Base-by-base conservation (phyloP, 2,113 vertebrate genomes). In the Oceanites oceanicus region DNA sequence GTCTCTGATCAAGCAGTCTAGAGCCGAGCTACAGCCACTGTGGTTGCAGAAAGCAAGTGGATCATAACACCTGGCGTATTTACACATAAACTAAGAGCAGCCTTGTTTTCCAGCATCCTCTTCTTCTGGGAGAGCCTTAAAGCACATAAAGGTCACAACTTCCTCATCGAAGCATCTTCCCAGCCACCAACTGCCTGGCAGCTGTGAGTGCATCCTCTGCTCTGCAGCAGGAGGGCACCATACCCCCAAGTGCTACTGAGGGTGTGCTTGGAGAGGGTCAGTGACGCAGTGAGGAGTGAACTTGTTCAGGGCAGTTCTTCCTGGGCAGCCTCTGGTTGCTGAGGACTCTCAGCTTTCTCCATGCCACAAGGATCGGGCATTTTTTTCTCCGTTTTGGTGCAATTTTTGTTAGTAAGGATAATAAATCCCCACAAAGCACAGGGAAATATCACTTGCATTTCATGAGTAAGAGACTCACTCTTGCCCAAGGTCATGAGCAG, bases 281-380 rank as follows among this genome's bases (percentile, higher is more conserved):
- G 47, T 0, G 1, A 18, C 38, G 38, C 55, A 23, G 29, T 0
- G 1, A 47, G 30, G 36, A 49, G 23, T 34, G 3, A 5, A 27
- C 25, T 82, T 53, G n/a, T 62, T 42, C 40, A 34, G 56, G 26
- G 25, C 14, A 50, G 55, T 22, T 70, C n/a, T 61, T 63, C 10
- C 26, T 15, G 25, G 55, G 26, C 40, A 58, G 26, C 13, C 13
- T 58, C 23, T 75, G 53, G 15, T 18, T 70, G 36, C 40, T 58
- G 71, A 75, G 47, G 9, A 7, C 25, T 85, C 40, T 79, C 82
- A 42, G 14, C 11, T 77, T 88, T 42, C 32, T 45, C 45, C 49
- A 38, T 66, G 23, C 14, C 20, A 23, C 10, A 47, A 20, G 20
- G 20, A 25, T 0, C 47, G 6, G 21, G 20, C 1, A 4, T 15